Base-by-base conservation (phyloP, 2,888 invertebrate genomes). In the Criorhina ranunculi region DNA sequence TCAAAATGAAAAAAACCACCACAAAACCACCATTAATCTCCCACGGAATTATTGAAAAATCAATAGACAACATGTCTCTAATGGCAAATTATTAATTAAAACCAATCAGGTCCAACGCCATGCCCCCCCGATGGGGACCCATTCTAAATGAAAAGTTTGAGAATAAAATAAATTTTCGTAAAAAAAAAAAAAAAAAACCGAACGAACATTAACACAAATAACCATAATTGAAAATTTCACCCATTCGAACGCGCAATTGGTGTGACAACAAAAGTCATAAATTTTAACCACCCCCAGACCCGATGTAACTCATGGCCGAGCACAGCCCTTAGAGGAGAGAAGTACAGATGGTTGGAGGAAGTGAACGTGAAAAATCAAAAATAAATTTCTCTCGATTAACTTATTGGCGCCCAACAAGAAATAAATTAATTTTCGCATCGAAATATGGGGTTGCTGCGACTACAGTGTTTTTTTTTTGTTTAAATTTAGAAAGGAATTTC, bases 21-120 rank as follows among this genome's bases (percentile, higher is more conserved):
- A 40, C 55, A 69, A 55, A 57, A 46, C 37, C 64, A 29, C 24
- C 44, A 72, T 83, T 67, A 60, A 78, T 82, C 57, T 72, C 7
- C 11, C 46, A 24, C 24, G 60, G 42, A 77, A 60, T 66, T 76
- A 77, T 76, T 83, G 77, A 83, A 72, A 78, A 83, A 83, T 73
- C 72, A 60, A 77, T 73, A 67, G 44, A 73, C 77, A 78, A 51
- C 72, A 72, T 67, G 60, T 64, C 59, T 49, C 77, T 72, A 73
- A 82, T 77, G 60, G 46, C 44, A 33, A 66, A 49, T 67, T 78
- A 83, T 83, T 78, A 77, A 83, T 83, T 72, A 78, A 83, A 42
- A 9, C 40, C 24, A 51, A 44, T 49, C 33, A 35, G 46, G 59
- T 40, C 60, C 60, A 60, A 46, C 17, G 29, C 15, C 5, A 40